A percentile compares a stretch with the other conserved stretches of the same genome.
Conservation (phyloP, 2,888 invertebrate species). For the Siphlonurus alternatus region DNA sequence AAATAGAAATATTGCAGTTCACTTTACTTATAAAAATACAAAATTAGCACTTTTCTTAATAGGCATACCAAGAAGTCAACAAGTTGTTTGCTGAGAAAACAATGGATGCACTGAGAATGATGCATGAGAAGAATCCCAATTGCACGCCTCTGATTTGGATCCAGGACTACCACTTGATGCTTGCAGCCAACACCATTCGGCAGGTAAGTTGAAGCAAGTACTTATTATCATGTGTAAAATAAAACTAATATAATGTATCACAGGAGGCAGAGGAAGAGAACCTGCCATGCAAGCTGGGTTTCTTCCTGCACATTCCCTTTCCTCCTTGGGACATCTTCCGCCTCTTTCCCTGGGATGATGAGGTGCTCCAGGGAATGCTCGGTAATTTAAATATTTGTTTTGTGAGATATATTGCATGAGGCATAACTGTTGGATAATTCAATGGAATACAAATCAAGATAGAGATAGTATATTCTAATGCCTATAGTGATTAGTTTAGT, state of each 20-base stretch:
- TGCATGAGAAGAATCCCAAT: conserved; percentile 19
- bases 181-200: conserved; percentile 30
- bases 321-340: conserved; percentile 31
- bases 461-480: too few relatives aligned
- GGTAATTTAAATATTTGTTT: conserved; percentile 17
- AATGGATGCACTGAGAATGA: conserved; percentile 21
- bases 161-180: conserved; percentile 34
- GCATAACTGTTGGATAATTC: too few relatives aligned
- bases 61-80: conserved; percentile 25
- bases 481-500: too few relatives aligned
- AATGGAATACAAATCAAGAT: too few relatives aligned
- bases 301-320: conserved; percentile 35
- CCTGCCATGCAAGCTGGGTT: conserved; percentile 27
- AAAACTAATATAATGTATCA: conserved; percentile 6
- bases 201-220: conserved; percentile 18
- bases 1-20: not conserved
- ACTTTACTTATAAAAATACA: too few relatives aligned
- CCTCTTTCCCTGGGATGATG: conserved; percentile 29
- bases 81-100: conserved; percentile 24
- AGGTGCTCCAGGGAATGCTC: conserved; percentile 30
- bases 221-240: conserved; percentile 5
- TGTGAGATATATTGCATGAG: not conserved
- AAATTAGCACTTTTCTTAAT: too few relatives aligned
- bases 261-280: conserved; percentile 24
- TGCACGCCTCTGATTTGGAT: conserved; percentile 32